Base-by-base conservation (phyloP, 2,113 vertebrate species). In the Sinocyclocheilus maitianheensis region DNA sequence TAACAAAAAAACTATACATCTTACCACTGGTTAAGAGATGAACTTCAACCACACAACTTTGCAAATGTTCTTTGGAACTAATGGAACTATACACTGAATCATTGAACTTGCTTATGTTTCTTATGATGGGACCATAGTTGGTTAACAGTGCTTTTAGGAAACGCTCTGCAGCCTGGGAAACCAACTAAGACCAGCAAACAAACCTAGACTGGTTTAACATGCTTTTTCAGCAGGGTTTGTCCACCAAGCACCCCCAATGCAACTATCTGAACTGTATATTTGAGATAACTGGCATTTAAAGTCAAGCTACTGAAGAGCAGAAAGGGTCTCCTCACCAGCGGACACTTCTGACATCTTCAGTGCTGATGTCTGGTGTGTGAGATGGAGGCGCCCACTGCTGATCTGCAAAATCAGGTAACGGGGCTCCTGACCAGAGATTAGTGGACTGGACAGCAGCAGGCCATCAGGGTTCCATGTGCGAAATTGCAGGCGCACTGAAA, bases 401-500 rank as follows among this genome's bases (percentile, higher is more conserved):
- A 97, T 92, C 80, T 93, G 94, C 81, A 97, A 89, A 74, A 95
- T 87, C 77, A 96, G 93, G 22, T 91, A 89, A n/a, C 92, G 94
- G 0, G 94, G 94, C 84, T 92, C 94, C 91, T 91, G 30, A 43
- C 71, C 75, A 7, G 84, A 93, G 71, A 94, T 94, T 30, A 97
- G 90, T 55, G 91, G 87, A 0, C 94, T 94, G 89, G 94, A 96
- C 53, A 97, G 90, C 67, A 97, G 95, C 16, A 97, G 94, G n/a
- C 96, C 95, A 0, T 96, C 94, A 40, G 91, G 89, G 89, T 97
- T 97, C 96, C 96, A 97, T 0, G 96, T 97, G 84, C 96, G 94
- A 92, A 97, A 96, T 92, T 97, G 96, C 90, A 97, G 96, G 86
- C 96, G 96, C 55, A 97, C 94, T 1, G 96, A 95, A 46, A 96